These are phyloP conservation scores for Spisula subtruncata DNA, from an alignment of 2,888 invertebrate species.

Conservation along the genomic window DNA sequence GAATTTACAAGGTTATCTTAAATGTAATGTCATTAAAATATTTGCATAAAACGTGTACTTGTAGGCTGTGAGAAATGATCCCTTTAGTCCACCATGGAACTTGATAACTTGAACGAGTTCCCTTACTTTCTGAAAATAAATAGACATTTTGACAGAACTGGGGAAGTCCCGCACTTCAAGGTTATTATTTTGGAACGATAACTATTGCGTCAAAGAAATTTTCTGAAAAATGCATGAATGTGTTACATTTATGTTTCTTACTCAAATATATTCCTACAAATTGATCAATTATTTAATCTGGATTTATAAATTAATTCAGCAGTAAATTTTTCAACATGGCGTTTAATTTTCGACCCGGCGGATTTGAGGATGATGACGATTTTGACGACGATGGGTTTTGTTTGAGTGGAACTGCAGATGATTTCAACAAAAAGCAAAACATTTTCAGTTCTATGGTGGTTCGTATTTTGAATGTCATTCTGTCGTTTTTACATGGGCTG, in stretches of 20 bases:
- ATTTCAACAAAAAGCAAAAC: constrained; percentile 41
- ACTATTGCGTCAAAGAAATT: background rate
- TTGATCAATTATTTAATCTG: too few species aligned
- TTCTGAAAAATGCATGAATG: background rate
- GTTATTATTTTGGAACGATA: constrained; percentile 22
- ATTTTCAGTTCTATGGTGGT: constrained; percentile 47
- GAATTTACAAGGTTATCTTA: background rate
- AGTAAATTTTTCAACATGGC: constrained; percentile 34
- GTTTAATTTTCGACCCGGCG: constrained; percentile 68
- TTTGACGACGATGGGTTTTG: constrained; percentile 77
- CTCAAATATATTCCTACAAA: background rate
- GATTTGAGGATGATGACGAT: constrained; percentile 76
- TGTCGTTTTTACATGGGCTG: background rate
- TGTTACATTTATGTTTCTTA: background rate
- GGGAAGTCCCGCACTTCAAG: constrained; percentile 57
- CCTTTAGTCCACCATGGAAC: constrained; percentile 81
- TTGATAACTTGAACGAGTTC: constrained; percentile 76
- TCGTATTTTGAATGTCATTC: constrained; percentile 18
- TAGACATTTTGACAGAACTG: constrained; percentile 74
- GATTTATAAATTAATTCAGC: background rate
- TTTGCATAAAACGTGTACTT: constrained; percentile 68
- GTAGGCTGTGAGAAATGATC: constrained; percentile 73
- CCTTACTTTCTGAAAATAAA: constrained; percentile 79
- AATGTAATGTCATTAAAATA: background rate
- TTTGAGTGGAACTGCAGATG: constrained; percentile 64